Evolutionary conservation across 1,140 invertebrate genomes (phyloP).

Genomic region (Calosoma granatense): DNA sequence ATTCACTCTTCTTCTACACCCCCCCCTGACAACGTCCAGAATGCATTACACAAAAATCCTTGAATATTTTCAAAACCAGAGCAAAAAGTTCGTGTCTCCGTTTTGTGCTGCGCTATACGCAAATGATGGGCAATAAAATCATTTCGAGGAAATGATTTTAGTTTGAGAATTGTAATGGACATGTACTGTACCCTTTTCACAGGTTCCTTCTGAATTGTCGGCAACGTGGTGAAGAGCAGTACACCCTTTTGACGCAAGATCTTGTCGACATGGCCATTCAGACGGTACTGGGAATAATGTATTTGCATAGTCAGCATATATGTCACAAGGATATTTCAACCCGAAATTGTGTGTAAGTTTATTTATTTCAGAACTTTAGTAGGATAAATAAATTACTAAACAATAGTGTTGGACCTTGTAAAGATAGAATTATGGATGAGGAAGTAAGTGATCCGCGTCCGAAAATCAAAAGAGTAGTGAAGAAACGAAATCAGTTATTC

Average conservation of each 20-base stretch:
- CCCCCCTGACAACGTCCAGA: not conserved
- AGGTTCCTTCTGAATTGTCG: conserved; percentile 57
- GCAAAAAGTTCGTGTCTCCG: not conserved
- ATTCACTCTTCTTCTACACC: not conserved
- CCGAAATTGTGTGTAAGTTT: conserved; percentile 79
- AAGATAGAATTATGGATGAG: not conserved
- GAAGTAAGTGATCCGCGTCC: too few species aligned
- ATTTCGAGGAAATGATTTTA: too few species aligned
- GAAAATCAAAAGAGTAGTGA: too few species aligned
- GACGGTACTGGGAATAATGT: conserved; percentile 75
- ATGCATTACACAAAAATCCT: not conserved
- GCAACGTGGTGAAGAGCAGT: conserved; percentile 44
- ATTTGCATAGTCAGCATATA: conserved; percentile 79
- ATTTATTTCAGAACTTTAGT: not conserved
- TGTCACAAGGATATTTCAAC: conserved; percentile 86
- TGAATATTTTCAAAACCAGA: not conserved
- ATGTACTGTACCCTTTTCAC: conserved; percentile 17
- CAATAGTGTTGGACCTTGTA: not conserved
- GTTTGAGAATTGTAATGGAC: conserved; percentile 8
- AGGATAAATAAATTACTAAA: not conserved
- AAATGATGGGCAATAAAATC: conserved; percentile 9
- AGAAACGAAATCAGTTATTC: not conserved
- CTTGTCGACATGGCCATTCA: conserved; percentile 85
- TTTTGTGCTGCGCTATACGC: not conserved
- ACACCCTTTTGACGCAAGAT: conserved; percentile 66